A percentile compares a stretch with the other conserved stretches of the same genome.
Evolutionary conservation across 2,113 vertebrate species (phyloP).

Genomic region (Muscicapa adusta): DNA sequence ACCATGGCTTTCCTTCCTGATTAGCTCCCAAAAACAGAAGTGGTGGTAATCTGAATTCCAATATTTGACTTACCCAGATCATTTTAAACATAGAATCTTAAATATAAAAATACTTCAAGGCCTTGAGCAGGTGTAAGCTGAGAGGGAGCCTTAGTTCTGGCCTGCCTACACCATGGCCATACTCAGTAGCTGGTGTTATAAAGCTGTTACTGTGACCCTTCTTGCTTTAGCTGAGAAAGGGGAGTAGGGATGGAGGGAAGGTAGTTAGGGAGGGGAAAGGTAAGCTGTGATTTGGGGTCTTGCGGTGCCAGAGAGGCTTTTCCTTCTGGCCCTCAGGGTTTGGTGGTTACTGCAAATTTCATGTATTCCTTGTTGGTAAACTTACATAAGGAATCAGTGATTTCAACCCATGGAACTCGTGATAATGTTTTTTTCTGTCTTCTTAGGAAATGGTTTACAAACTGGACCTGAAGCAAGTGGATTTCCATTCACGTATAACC

Average conservation of each 20-base stretch:
- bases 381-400: accelerated
- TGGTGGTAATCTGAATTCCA: not conserved
- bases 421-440: slow-evolving; percentile 27
- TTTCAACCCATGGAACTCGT: not conserved
- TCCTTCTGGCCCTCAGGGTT: not conserved
- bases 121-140: not conserved
- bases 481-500: slow-evolving; percentile 71
- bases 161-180: not conserved
- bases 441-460: slow-evolving; percentile 86
- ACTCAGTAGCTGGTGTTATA: not conserved
- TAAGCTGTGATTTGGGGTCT: not conserved
- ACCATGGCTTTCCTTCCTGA: not conserved
- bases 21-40: not conserved
- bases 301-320: not conserved
- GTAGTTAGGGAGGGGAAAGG: not conserved
- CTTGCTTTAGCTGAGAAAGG: not conserved
- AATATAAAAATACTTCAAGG: not conserved
- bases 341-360: not conserved
- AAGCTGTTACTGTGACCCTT: not conserved
- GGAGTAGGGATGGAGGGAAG: not conserved
- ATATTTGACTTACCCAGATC: not conserved
- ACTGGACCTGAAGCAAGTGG: slow-evolving; percentile 73
- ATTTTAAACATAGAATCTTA: not conserved
- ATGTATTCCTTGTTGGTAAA: not conserved
- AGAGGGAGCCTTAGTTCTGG: not conserved